A percentile compares a stretch with the other conserved stretches of the same genome.
phyloP scores from a whole-genome alignment of 1,140 invertebrate genomes.

The Aleiodes sp. region DNA sequence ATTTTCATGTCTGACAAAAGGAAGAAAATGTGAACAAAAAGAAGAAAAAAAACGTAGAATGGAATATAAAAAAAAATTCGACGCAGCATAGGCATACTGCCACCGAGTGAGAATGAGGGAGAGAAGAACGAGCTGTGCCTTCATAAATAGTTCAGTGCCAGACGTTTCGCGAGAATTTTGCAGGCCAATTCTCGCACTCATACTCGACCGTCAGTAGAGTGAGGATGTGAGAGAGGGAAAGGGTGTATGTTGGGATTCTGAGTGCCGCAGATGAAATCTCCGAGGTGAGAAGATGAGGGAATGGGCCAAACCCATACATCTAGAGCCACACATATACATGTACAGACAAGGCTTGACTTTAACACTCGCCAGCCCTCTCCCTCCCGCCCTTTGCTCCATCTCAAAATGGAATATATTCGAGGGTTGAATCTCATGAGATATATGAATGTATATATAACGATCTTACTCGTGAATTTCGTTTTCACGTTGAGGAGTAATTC shows the following conservation, averaged over 20 bases:
- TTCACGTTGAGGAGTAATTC: background rate
- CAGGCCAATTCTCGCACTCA: constrained; percentile 45
- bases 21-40: background rate
- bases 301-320: background rate
- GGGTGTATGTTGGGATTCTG: constrained; percentile 21
- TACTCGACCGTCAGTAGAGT: constrained; percentile 30
- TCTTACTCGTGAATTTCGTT: background rate
- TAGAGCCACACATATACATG: background rate
- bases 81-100: constrained; percentile 10
- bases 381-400: background rate
- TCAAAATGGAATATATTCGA: constrained; percentile 24
- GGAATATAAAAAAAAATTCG: constrained; percentile 26
- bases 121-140: constrained; percentile 35
- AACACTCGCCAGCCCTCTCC: background rate
- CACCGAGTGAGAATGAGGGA: constrained; percentile 31
- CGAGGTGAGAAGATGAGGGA: constrained; percentile 20
- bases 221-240: constrained; percentile 22
- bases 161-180: constrained; percentile 48
- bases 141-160: constrained; percentile 56
- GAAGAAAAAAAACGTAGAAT: constrained; percentile 29
- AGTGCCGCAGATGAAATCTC: constrained; percentile 13
- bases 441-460: background rate
- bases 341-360: no score
- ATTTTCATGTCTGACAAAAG: constrained; percentile 5
- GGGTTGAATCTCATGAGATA: constrained; percentile 12